Evolutionary conservation across 2,113 vertebrate species (phyloP).

Genomic region (Dunckerocampus dactyliophorus): DNA sequence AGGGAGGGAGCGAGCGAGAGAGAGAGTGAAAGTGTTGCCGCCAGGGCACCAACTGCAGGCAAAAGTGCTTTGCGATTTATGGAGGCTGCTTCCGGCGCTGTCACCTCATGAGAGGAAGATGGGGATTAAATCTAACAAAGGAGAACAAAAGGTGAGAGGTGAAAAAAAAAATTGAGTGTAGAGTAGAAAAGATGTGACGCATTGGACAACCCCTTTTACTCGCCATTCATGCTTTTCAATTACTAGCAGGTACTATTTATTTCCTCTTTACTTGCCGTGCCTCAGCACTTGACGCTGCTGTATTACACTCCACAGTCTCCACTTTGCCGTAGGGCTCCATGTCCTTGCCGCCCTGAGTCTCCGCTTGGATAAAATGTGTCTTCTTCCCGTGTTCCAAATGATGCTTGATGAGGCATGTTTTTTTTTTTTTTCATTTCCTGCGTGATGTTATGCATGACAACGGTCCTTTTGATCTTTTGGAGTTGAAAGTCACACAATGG

Average conservation of each 20-base stretch:
- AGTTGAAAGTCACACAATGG: too few species aligned
- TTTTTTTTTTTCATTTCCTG: too few species aligned
- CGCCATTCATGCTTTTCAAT: background rate
- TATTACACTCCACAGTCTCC: background rate
- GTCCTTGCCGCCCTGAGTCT: too few species aligned
- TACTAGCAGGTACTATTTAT: background rate
- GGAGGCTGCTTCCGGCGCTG: constrained; percentile 44
- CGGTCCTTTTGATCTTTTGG: too few species aligned
- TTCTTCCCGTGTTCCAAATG: too few species aligned
- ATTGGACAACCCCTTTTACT: background rate
- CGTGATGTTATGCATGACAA: too few species aligned
- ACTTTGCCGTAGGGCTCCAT: too few species aligned
- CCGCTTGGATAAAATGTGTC: too few species aligned
- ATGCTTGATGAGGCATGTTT: too few species aligned
- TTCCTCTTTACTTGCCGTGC: background rate
- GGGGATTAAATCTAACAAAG: constrained; percentile 7
- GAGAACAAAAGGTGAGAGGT: constrained; percentile 25
- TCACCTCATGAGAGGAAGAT: constrained; percentile 42
- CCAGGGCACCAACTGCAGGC: constrained; percentile 51
- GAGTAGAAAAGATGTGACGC: constrained; percentile 18
- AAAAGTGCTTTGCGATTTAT: constrained; percentile 55
- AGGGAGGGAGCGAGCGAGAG: background rate
- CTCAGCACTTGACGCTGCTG: background rate
- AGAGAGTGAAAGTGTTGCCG: constrained; percentile 44
- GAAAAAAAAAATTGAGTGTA: constrained; percentile 2